A percentile compares a stretch with the other conserved stretches of the same genome.
phyloP scores from a whole-genome alignment of 2,888 invertebrate genomes.

The Heteromyza rotundicornis region DNA sequence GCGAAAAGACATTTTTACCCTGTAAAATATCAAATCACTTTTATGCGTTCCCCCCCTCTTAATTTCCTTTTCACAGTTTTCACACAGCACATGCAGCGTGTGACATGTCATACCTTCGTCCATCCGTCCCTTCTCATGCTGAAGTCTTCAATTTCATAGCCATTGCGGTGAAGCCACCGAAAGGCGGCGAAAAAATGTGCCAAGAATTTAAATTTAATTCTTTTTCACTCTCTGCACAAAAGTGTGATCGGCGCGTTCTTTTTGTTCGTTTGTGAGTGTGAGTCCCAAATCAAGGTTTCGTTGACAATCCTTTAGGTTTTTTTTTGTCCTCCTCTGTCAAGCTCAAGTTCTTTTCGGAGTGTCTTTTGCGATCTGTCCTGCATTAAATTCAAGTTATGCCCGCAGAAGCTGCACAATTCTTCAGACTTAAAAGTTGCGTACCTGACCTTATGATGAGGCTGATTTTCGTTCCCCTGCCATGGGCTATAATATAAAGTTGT shows the following conservation, averaged over 20 bases:
- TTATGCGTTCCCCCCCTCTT: too few relatives aligned
- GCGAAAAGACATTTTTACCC: too few relatives aligned
- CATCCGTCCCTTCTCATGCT: background rate
- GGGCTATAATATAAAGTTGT: constrained; percentile 5
- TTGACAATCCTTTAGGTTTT: constrained; percentile 27
- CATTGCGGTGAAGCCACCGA: background rate
- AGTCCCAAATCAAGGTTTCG: constrained; percentile 28
- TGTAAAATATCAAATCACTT: too few relatives aligned
- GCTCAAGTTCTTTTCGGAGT: too few relatives aligned
- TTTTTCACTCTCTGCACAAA: constrained; percentile 28
- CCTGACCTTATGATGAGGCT: background rate
- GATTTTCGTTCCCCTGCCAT: constrained; percentile 8
- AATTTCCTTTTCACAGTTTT: background rate
- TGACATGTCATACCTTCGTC: background rate
- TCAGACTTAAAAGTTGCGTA: constrained; percentile 22
- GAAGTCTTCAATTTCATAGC: too few relatives aligned
- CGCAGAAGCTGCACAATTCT: constrained; percentile 46
- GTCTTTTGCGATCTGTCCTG: background rate
- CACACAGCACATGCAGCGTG: background rate
- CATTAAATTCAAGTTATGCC: constrained; percentile 29
- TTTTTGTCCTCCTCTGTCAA: background rate
- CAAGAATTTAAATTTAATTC: constrained; percentile 29
- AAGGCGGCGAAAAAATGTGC: background rate
- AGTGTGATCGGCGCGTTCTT: too few relatives aligned
- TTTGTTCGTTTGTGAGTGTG: too few relatives aligned